These are phyloP conservation scores for Platysteira castanea DNA, from an alignment of 2,113 vertebrate species.

Conservation along the genomic window DNA sequence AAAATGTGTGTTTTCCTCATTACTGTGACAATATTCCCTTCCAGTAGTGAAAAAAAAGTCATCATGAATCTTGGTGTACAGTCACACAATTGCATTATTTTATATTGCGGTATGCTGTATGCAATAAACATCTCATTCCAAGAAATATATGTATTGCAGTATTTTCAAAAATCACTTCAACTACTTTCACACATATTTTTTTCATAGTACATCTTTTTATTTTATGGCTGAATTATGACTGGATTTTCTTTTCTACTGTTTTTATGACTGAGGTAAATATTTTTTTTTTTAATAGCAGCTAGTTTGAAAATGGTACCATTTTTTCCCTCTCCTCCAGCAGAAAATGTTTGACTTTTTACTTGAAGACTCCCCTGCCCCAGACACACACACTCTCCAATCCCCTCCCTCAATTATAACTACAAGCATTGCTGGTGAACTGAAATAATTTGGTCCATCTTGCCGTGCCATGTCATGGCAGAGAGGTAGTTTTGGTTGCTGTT, in stretches of 20 bases:
- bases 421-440: background rate
- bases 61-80: background rate
- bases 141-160: slow-evolving; percentile 2
- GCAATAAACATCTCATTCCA: slow-evolving; percentile 25
- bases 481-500: background rate
- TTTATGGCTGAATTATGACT: slow-evolving; percentile 3
- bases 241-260: background rate
- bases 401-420: background rate
- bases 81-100: background rate
- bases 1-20: slow-evolving; percentile 41
- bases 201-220: background rate
- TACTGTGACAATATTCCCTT: slow-evolving; percentile 13
- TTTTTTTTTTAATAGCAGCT: background rate
- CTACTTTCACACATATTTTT: background rate
- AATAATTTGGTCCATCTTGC: background rate
- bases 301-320: background rate
- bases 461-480: accelerated
- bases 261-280: background rate
- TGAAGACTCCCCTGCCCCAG: background rate
- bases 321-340: background rate
- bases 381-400: background rate
- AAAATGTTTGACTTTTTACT: background rate
- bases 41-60: background rate
- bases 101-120: background rate
- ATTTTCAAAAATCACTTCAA: slow-evolving; percentile 11